Base-by-base conservation (phyloP, 2,113 vertebrate species). In the Beaufortia kweichowensis region DNA sequence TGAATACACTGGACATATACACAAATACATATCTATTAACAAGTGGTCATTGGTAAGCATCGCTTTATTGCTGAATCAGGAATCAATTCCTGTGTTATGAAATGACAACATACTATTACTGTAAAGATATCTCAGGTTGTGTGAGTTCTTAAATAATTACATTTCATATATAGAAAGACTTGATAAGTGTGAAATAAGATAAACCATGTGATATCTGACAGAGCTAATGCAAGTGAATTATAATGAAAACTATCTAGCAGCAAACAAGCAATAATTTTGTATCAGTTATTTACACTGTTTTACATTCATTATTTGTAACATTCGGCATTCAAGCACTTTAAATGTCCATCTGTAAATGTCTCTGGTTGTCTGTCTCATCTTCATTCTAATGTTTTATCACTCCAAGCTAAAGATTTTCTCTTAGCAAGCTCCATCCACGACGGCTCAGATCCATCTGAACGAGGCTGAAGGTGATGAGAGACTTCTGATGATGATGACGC, bases 351-450 rank as follows among this genome's bases (percentile, higher is more conserved):
- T 17, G n/a, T 46, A 8, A 59, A 61, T 43, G 35, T 69, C 15
- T 48, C 15, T 48, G 43, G 48, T 59, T n/a, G 15, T 33, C 28
- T 74, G 11, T 35, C 23, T 31, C 57, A 0, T 35, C 3, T 60
- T 83, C 43, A 86, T 53, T 87, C 82, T 76, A 79, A 64, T 7
- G 79, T 53, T 91, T 91, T 95, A 75, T 94, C 94, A 9, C 88
- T 95, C 95, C 95, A 96, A 6, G 95, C 95, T 81, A 94, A 92
- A 0, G 94, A 92, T 76, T 96, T 96, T 86, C 94, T 95, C 85
- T 94, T 95, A 80, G 95, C 95, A 15, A 96, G 91, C 84, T 95
- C 95, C 94, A 96, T 93, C 95, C 95, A 95, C 0, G 83, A 93
- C 0, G 95, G 95, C 83, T 95, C 90, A 60, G 85, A 88, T 0